These are phyloP conservation scores for Gymnorhina tibicen DNA, from an alignment of 2,113 vertebrate genomes.

Conservation along the genomic window DNA sequence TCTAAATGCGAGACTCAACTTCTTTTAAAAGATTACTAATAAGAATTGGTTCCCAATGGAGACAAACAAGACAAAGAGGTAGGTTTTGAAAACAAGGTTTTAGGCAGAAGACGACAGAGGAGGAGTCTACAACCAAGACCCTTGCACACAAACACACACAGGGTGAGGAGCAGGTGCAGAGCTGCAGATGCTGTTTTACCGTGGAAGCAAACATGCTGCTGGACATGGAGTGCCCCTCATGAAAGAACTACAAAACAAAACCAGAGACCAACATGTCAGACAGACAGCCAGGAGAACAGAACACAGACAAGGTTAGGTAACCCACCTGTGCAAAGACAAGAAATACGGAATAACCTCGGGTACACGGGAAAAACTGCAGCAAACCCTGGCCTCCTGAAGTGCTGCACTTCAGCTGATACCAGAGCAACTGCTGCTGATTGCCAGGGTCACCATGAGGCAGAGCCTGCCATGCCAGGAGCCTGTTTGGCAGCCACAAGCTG, in stretches of 20 bases:
- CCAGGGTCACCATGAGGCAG: not conserved
- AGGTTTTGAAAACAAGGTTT: not conserved
- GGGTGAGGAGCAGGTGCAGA: not conserved
- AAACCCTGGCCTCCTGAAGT: not conserved
- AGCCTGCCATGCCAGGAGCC: rapidly evolving
- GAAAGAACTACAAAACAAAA: conserved; percentile 84
- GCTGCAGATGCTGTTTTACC: conserved; percentile 74
- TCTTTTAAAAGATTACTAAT: not conserved
- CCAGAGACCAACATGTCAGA: conserved; percentile 22
- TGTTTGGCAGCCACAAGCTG: not conserved
- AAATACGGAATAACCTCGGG: not conserved
- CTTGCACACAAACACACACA: not conserved
- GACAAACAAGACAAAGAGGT: not conserved
- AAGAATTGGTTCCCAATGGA: not conserved
- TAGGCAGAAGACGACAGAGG: not conserved
- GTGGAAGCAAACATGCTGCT: conserved; percentile 80
- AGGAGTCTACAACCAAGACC: not conserved
- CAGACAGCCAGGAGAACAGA: not conserved
- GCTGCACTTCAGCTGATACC: not conserved
- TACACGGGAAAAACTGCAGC: not conserved
- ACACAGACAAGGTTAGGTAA: not conserved
- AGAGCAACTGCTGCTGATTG: not conserved
- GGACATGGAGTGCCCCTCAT: conserved; percentile 77
- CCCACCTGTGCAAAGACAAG: not conserved
- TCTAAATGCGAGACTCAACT: not conserved